Conservation (phyloP, 2,888 invertebrate species). For the Chloromyia formosa region DNA sequence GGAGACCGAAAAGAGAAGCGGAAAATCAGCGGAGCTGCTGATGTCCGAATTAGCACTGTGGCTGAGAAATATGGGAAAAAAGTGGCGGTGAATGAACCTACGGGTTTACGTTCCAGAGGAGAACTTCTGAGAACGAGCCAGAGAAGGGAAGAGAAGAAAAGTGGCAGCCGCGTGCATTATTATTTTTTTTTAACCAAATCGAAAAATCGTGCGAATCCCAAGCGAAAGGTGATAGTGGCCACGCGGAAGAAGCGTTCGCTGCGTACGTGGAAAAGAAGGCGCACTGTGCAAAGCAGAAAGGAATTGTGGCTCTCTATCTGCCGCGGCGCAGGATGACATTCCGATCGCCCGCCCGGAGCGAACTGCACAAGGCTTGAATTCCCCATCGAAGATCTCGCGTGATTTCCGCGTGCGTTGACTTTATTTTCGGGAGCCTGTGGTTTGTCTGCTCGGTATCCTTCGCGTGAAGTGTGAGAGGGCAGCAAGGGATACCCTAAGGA, state of each 20-base stretch:
- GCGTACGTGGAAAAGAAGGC: background rate
- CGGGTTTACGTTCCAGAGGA: slow-evolving; percentile 10
- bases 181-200: slow-evolving; percentile 30
- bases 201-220: too few relatives aligned
- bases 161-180: slow-evolving; percentile 15
- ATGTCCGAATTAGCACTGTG: too few relatives aligned
- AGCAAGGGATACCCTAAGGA: too few relatives aligned
- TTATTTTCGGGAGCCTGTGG: background rate
- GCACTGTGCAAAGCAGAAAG: background rate
- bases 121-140: slow-evolving; percentile 2
- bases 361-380: too few relatives aligned
- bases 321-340: too few relatives aligned
- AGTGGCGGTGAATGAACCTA: slow-evolving; percentile 32
- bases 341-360: too few relatives aligned
- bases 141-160: slow-evolving; percentile 2
- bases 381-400: background rate
- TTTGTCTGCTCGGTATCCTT: background rate
- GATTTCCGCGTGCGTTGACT: background rate
- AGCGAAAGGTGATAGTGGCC: background rate
- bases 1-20: background rate
- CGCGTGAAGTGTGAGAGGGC: background rate
- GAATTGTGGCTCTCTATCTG: background rate
- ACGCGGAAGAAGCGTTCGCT: background rate
- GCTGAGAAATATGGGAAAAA: too few relatives aligned
- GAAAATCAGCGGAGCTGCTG: background rate